Evolutionary conservation across 1,140 invertebrate species (phyloP), one percentile per base, ranked within the genome.

Genomic region (Idris sp.): DNA sequence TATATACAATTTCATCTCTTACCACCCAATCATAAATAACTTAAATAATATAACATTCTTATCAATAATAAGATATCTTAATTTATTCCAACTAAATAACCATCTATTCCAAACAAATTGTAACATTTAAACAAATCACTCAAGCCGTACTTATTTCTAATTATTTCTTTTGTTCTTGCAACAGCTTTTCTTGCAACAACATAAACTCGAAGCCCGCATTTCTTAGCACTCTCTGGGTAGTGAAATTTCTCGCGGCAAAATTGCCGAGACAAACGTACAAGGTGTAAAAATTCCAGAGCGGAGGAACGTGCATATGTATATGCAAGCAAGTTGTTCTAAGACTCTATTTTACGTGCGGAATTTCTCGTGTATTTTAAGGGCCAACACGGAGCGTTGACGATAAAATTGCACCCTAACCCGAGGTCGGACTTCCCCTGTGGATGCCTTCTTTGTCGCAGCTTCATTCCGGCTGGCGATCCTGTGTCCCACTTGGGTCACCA

Each of bases 331-430:
- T 18, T 30, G 30, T 72, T 40, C 35, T 67, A 62, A 67, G 72
- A 80, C 78, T 85, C 82, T 81, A 86, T 85, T 86, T 80, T 80
- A 84, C 82, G 83, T 78, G 74, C 64, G 83, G 81, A 77, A 86
- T 86, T 86, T 84, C 78, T 75, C 78, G n/a, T 56, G 72, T 85
- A 86, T 86, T 87, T 87, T 82, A 86, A 86, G 83, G 80, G 81
- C 78, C 22, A 25, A n/a, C n/a, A n/a, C n/a, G n/a, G n/a, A 71
- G 77, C 64, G 65, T 62, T 44, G 73, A 62, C 76, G 79, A 79
- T 83, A 85, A 87, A 87, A 85, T 86, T 85, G 81, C 81, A 84
- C 78, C 81, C 81, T 76, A 51, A 36, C 48, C 53, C 41, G 43
- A 36, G 49, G 65, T 69, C 58, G 41, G 49, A 48, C 41, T 38